These are phyloP conservation scores for Cremastinae sp. DNA, from an alignment of 2,888 invertebrate genomes.

Conservation along the genomic window DNA sequence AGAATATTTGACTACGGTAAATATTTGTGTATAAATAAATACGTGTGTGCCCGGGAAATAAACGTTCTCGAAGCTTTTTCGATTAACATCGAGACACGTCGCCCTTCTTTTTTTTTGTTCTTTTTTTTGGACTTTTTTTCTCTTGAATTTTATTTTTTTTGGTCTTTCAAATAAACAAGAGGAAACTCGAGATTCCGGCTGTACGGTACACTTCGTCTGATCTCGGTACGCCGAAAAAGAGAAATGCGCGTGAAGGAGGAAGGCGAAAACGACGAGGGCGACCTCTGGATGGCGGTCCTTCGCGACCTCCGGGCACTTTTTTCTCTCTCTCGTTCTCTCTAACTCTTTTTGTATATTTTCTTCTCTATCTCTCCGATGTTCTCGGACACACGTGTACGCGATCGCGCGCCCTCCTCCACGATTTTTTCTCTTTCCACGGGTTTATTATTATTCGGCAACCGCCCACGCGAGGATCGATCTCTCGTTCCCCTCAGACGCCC, in stretches of 20 bases:
- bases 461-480: conserved; percentile 73
- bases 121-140: conserved; percentile 22
- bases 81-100: conserved; percentile 52
- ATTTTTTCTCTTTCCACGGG: conserved; percentile 57
- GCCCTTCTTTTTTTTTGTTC: conserved; percentile 7
- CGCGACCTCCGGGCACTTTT: conserved; percentile 46
- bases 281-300: conserved; percentile 56
- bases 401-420: conserved; percentile 6
- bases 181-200: conserved; percentile 61
- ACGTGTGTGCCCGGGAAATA: conserved; percentile 29
- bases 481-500: conserved; percentile 23
- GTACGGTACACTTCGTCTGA: conserved; percentile 5
- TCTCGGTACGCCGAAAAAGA: conserved; percentile 11
- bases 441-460: conserved; percentile 76
- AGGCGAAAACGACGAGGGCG: conserved; percentile 35
- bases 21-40: conserved; percentile 6
- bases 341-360: neutral
- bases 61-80: conserved; percentile 40
- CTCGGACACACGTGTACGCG: conserved; percentile 35
- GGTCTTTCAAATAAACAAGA: conserved; percentile 23
- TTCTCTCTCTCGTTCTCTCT: neutral
- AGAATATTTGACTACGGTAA: conserved; percentile 47
- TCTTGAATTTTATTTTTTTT: conserved; percentile 1
- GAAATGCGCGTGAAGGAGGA: conserved; percentile 5
- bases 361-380: conserved; percentile 20